Percentiles rank a stretch among this genome's conserved stretches.
phyloP scores from a whole-genome alignment of 2,888 invertebrate genomes.

The Hyppa rectilinea region DNA sequence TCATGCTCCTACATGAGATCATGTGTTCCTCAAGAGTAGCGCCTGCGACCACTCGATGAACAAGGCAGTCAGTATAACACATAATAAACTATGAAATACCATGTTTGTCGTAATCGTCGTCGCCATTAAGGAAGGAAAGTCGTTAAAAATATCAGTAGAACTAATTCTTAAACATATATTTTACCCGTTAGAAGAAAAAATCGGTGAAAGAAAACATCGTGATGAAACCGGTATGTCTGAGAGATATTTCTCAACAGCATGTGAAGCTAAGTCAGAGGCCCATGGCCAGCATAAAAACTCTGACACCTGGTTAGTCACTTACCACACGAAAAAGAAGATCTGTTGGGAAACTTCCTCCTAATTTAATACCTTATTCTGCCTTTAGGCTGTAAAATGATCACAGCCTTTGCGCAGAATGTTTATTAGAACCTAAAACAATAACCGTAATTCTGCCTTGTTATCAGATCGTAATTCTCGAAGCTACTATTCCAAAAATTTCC shows the following conservation, averaged over 20 bases:
- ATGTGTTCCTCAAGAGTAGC: no score
- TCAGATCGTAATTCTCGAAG: conserved; percentile 55
- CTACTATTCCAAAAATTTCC: conserved; percentile 58
- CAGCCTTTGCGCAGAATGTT: conserved; percentile 44
- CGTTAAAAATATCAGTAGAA: background rate
- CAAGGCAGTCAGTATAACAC: background rate
- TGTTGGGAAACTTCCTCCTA: no score
- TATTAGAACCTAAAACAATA: conserved; percentile 53
- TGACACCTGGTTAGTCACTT: no score
- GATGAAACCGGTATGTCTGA: no score
- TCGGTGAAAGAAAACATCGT: no score
- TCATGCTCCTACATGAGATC: no score
- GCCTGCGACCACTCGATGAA: background rate
- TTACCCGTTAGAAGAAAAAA: no score
- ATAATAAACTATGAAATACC: background rate
- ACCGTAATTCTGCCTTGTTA: conserved; percentile 53
- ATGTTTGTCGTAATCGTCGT: background rate
- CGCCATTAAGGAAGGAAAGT: background rate
- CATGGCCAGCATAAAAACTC: no score
- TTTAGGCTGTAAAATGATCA: conserved; percentile 18
- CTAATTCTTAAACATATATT: no score
- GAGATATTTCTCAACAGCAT: no score
- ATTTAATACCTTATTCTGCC: conserved; percentile 1
- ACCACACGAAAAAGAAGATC: no score
- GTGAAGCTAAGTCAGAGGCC: no score